A percentile compares a stretch with the other conserved stretches of the same genome.
These are phyloP conservation scores for Chymomyza caudatula DNA, from an alignment of 2,888 invertebrate genomes.

Conservation along the genomic window DNA sequence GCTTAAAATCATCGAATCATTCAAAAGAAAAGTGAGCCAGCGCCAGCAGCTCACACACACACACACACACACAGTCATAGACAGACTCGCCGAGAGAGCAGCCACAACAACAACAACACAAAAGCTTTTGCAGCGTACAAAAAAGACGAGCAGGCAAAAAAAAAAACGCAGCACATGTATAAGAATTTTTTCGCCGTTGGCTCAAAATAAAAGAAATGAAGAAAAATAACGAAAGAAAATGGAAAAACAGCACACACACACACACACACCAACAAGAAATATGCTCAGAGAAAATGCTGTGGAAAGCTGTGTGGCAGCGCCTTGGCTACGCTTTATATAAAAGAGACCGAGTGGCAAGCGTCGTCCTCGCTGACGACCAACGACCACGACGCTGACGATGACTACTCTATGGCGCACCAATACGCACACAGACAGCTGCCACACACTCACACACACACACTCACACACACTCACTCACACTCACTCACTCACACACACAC, in stretches of 20 bases:
- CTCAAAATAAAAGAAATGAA: conserved; percentile 58
- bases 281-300: conserved; percentile 22
- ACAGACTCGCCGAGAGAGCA: conserved; percentile 38
- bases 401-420: conserved; percentile 49
- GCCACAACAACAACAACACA: conserved; percentile 21
- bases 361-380: background rate
- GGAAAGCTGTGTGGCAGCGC: conserved; percentile 37
- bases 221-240: conserved; percentile 36
- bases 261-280: conserved; percentile 33
- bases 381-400: background rate
- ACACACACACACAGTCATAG: conserved; percentile 28
- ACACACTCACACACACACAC: conserved; percentile 34
- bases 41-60: conserved; percentile 54
- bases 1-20: conserved; percentile 79
- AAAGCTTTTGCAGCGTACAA: conserved; percentile 1
- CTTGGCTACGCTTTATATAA: conserved; percentile 59
- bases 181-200: conserved; percentile 60
- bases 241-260: conserved; percentile 21
- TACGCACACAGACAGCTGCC: conserved; percentile 71
- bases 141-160: conserved; percentile 21
- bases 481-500: conserved; percentile 10
- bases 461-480: conserved; percentile 20
- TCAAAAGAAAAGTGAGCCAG: conserved; percentile 76
- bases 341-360: conserved; percentile 10
- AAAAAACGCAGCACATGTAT: conserved; percentile 52